Evolutionary conservation across 2,888 invertebrate genomes (phyloP).

Genomic region (Athalia rosae): DNA sequence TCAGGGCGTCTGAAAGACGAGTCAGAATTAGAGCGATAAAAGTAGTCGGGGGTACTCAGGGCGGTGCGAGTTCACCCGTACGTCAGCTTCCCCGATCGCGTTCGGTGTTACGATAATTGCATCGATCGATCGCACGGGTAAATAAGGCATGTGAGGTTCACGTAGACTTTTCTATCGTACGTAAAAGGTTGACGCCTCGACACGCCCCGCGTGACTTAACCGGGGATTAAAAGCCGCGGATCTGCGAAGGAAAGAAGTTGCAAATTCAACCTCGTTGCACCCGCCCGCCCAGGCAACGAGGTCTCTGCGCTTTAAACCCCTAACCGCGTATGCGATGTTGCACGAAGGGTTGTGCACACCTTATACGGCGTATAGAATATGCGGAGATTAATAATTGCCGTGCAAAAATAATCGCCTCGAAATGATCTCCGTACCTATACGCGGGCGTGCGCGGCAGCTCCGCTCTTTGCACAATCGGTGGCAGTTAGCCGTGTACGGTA

Average conservation of each 20-base stretch:
- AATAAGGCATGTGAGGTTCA: neutral
- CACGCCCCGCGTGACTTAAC: conserved; percentile 33
- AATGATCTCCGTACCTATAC: conserved; percentile 18
- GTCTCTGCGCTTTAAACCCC: neutral
- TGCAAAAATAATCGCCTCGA: conserved; percentile 44
- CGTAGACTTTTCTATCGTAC: neutral
- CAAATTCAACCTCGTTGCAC: conserved; percentile 35
- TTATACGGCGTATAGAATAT: neutral
- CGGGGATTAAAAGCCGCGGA: conserved; percentile 6
- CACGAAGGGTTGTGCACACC: neutral
- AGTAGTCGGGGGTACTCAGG: neutral
- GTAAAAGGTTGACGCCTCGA: neutral
- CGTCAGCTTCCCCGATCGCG: neutral
- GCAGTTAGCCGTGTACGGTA: too few species aligned
- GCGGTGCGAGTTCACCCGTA: neutral
- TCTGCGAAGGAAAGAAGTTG: conserved; percentile 22
- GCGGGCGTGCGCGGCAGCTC: neutral
- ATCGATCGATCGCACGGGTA: neutral
- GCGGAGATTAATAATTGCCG: conserved; percentile 45
- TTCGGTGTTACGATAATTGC: conserved; percentile 28
- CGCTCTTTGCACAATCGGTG: too few species aligned
- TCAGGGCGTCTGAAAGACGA: conserved; percentile 63
- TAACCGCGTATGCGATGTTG: neutral
- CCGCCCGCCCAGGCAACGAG: neutral
- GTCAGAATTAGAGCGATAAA: conserved; percentile 23